Conservation (phyloP, 2,797 vertebrate genomes). For the Morelia viridis region DNA sequence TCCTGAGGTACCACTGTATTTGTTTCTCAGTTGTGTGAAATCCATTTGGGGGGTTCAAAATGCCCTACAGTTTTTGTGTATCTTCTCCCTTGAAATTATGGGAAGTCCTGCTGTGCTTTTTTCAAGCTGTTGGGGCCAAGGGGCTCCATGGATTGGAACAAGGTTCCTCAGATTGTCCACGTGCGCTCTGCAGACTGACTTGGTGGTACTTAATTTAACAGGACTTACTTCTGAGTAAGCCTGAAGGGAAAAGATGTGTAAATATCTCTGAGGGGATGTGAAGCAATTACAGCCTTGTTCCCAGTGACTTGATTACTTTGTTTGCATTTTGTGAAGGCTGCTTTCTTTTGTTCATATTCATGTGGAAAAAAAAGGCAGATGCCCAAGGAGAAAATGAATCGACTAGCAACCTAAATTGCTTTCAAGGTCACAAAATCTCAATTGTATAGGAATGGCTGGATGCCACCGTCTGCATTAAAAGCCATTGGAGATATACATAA, state of each 20-base stretch:
- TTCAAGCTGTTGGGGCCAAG: background rate
- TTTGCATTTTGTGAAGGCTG: background rate
- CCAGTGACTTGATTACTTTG: background rate
- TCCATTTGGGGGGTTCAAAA: background rate
- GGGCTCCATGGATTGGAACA: background rate
- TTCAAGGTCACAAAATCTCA: background rate
- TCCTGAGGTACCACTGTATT: too few species aligned
- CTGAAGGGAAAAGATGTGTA: background rate
- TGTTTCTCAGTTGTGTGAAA: background rate
- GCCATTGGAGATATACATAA: conserved; percentile 10
- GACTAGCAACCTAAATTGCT: background rate
- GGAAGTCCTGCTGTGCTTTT: background rate
- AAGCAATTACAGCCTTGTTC: background rate
- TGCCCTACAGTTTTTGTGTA: background rate
- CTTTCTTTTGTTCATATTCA: background rate
- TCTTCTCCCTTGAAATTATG: background rate
- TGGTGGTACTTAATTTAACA: background rate
- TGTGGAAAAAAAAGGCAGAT: background rate
- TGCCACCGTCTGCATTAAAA: conserved; percentile 20
- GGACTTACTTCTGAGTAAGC: background rate
- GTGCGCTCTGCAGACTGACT: background rate
- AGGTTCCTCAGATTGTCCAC: background rate
- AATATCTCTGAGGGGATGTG: background rate
- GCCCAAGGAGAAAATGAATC: background rate
- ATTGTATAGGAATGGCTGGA: conserved; percentile 4